Percentiles rank a stretch among this genome's conserved stretches.
Conservation (phyloP, 2,797 vertebrate species). For the Avahi laniger region DNA sequence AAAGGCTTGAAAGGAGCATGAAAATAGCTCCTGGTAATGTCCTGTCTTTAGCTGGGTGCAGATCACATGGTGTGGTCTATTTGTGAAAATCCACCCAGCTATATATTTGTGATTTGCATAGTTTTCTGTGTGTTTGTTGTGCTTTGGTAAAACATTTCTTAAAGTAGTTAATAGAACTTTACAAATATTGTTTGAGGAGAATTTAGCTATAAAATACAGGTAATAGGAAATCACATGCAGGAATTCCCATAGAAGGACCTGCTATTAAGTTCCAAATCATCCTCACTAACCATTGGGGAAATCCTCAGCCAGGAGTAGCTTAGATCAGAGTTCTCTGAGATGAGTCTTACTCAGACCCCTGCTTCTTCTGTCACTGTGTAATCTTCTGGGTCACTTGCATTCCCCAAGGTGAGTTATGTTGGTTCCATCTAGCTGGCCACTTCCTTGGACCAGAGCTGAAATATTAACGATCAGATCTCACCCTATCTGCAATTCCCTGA, state of each 20-base stretch:
- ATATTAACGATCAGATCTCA: not conserved
- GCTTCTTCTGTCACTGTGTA: not conserved
- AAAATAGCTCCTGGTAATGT: not conserved
- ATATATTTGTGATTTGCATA: not conserved
- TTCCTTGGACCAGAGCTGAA: conserved; percentile 27
- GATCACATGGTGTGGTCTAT: not conserved
- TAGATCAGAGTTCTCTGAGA: not conserved
- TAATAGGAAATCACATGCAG: not conserved
- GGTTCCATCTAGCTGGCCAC: not conserved
- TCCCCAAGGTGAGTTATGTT: not conserved
- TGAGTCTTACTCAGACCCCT: not conserved
- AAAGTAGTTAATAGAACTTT: not conserved
- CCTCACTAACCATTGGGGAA: not conserved
- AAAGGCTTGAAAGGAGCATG: not conserved
- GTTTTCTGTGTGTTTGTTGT: conserved; percentile 8
- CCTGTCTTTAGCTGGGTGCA: not conserved
- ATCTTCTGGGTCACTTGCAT: not conserved
- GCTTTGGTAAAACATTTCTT: not conserved
- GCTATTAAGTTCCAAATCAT: conserved; percentile 7
- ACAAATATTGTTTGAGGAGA: conserved; percentile 4
- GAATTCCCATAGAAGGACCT: not conserved
- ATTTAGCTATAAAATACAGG: conserved; percentile 28
- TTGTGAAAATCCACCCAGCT: conserved; percentile 20
- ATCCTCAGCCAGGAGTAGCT: not conserved
- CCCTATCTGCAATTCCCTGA: not conserved